These are phyloP conservation scores for Boloria euphrosyne DNA, from an alignment of 2,888 invertebrate species.

Conservation along the genomic window DNA sequence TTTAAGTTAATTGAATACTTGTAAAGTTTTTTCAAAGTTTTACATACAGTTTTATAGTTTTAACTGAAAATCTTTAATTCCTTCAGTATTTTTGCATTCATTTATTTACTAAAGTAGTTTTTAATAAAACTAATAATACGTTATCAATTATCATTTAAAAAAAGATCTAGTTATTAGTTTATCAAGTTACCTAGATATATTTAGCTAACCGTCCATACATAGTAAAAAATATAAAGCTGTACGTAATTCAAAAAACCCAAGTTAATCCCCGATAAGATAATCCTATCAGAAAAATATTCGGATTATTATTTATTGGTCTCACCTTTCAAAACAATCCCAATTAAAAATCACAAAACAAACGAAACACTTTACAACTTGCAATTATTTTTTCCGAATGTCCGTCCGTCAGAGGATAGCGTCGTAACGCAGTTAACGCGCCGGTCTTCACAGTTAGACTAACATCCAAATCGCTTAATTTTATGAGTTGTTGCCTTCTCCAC, in stretches of 20 bases:
- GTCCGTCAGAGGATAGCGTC: neutral
- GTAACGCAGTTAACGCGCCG: slow-evolving; percentile 69
- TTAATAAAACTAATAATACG: too few relatives aligned
- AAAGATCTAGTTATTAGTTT: too few relatives aligned
- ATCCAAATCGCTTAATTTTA: slow-evolving; percentile 84
- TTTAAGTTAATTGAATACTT: too few relatives aligned
- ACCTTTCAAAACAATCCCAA: slow-evolving; percentile 15
- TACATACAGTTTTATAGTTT: too few relatives aligned
- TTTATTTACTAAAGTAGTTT: too few relatives aligned
- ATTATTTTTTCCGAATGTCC: neutral
- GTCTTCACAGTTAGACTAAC: slow-evolving; percentile 82
- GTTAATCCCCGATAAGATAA: slow-evolving; percentile 13
- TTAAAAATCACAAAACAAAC: slow-evolving; percentile 8
- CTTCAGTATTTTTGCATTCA: too few relatives aligned
- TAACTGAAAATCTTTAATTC: too few relatives aligned
- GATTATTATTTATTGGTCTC: neutral
- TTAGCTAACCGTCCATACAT: too few relatives aligned
- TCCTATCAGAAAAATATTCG: slow-evolving; percentile 4
- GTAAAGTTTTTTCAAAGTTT: too few relatives aligned
- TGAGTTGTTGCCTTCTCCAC: slow-evolving; percentile 83
- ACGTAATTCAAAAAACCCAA: neutral
- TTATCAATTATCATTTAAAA: too few relatives aligned
- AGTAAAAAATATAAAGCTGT: too few relatives aligned
- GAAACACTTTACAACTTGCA: neutral
- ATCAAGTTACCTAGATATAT: too few relatives aligned